Percentiles rank a stretch among this genome's conserved stretches.
Conservation (phyloP, 1,140 invertebrate species). For the Aporrectodea caliginosa region DNA sequence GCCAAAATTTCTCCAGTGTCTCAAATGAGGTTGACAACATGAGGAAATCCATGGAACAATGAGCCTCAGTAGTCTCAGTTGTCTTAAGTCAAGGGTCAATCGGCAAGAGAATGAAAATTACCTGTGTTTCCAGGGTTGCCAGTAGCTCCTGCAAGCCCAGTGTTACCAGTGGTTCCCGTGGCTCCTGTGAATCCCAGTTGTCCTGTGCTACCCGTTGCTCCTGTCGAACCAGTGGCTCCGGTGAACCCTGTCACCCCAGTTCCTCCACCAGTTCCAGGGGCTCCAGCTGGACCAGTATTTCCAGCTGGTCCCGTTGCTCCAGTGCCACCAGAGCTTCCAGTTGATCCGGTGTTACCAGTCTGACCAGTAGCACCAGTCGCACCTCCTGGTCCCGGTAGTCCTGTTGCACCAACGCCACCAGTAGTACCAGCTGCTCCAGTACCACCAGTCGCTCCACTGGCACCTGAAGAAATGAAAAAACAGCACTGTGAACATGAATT, state of each 20-base stretch:
- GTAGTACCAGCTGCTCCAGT: neutral
- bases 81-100: too few relatives aligned
- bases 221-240: neutral
- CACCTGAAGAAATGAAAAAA: neutral
- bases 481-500: too few relatives aligned
- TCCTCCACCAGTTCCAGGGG: neutral
- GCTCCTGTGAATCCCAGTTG: neutral
- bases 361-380: neutral
- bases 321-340: neutral
- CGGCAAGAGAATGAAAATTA: too few relatives aligned
- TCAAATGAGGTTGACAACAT: too few relatives aligned
- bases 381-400: neutral
- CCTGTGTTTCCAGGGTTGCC: constrained; percentile 14
- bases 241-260: too few relatives aligned
- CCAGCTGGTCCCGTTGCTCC: neutral
- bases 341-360: neutral
- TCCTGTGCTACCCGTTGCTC: neutral
- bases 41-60: too few relatives aligned
- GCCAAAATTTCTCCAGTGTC: too few relatives aligned
- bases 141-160: neutral
- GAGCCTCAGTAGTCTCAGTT: too few relatives aligned
- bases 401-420: neutral
- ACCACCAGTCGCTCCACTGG: neutral
- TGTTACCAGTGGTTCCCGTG: neutral
- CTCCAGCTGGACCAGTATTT: neutral